A percentile compares a stretch with the other conserved stretches of the same genome.
Conservation (phyloP, 2,113 vertebrate species). For the Bagarius yarrelli region DNA sequence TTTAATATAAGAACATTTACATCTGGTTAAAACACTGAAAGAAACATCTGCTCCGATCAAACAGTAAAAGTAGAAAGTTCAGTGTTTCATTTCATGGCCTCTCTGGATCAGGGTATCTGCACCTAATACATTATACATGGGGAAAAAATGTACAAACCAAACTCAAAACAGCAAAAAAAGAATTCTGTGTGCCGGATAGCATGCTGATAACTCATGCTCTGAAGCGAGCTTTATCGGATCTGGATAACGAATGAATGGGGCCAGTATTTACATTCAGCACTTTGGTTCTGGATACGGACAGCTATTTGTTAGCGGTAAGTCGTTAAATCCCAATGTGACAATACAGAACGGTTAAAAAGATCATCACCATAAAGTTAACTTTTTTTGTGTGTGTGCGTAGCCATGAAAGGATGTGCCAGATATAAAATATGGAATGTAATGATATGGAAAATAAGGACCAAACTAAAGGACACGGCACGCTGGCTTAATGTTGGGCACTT, state of each 20-base stretch:
- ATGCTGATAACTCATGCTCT: conserved; percentile 29
- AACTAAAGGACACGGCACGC: not conserved
- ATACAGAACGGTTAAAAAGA: conserved; percentile 34
- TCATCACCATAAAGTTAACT: not conserved
- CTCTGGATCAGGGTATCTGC: conserved; percentile 38
- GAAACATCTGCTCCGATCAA: conserved; percentile 47
- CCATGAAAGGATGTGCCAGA: not conserved
- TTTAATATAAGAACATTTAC: conserved; percentile 60
- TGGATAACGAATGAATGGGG: conserved; percentile 31
- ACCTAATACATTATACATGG: conserved; percentile 43
- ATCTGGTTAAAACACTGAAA: conserved; percentile 57
- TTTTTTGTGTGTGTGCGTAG: not conserved
- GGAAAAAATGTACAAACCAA: conserved; percentile 39
- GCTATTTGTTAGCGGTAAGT: not conserved
- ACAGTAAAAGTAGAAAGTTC: conserved; percentile 52
- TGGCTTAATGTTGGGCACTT: too few species aligned
- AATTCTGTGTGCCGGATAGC: conserved; percentile 23
- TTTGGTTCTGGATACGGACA: conserved; percentile 50
- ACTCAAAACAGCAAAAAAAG: conserved; percentile 32
- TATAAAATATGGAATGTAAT: not conserved
- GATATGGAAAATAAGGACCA: not conserved
- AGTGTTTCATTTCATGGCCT: conserved; percentile 43
- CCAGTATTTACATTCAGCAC: conserved; percentile 55
- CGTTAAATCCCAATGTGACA: conserved; percentile 18
- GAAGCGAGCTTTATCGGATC: conserved; percentile 29